phyloP scores from a whole-genome alignment of 1,140 invertebrate species.

The Bombus consobrinus region DNA sequence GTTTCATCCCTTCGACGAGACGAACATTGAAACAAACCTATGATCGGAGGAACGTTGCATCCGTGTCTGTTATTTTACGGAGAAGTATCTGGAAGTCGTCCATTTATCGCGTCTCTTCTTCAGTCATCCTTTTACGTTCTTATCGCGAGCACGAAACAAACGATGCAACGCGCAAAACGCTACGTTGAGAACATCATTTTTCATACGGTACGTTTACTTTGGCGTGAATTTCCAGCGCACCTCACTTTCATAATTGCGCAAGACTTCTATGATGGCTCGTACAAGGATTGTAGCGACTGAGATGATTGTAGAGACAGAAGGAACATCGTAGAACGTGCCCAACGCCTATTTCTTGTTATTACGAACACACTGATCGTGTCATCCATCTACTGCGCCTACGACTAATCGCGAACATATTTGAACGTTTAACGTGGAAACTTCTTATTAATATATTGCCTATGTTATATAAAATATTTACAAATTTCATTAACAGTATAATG shows the following conservation, averaged over 20 bases:
- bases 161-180: conserved; percentile 28
- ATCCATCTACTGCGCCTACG: no score
- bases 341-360: neutral
- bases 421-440: no score
- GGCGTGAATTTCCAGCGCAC: neutral
- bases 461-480: no score
- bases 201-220: neutral
- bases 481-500: no score
- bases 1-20: conserved; percentile 12
- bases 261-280: neutral
- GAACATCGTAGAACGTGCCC: neutral
- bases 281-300: neutral
- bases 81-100: conserved; percentile 29
- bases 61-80: no score
- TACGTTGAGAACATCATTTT: conserved; percentile 26
- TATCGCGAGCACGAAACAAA: conserved; percentile 49
- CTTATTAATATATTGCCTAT: no score
- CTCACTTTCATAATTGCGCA: conserved; percentile 1
- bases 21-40: neutral
- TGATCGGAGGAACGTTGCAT: no score
- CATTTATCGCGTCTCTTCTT: conserved; percentile 51
- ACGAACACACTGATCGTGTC: no score
- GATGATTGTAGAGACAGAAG: neutral
- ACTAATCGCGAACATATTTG: no score
- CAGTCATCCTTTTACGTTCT: neutral